These are phyloP conservation scores for Collichthys lucidus DNA, from an alignment of 2,113 vertebrate species.

Conservation along the genomic window DNA sequence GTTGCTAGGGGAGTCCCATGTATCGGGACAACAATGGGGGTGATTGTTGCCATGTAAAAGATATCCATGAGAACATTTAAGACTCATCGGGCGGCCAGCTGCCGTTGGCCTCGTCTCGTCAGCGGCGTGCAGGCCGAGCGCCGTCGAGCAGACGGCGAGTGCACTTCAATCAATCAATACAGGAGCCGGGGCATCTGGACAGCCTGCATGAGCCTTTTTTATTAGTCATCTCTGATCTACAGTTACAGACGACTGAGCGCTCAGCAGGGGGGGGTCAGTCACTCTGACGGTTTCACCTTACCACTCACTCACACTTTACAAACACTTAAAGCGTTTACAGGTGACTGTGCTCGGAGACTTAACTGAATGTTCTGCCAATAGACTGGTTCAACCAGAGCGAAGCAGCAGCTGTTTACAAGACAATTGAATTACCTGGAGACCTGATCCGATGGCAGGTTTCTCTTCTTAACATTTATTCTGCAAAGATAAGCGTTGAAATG, in stretches of 20 bases:
- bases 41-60: conserved; percentile 75
- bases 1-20: conserved; percentile 57
- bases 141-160: conserved; percentile 47
- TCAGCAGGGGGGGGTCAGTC: conserved; percentile 8
- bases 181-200: conserved; percentile 56
- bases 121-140: background rate
- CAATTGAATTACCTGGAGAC: background rate
- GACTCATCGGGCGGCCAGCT: conserved; percentile 54
- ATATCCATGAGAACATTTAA: conserved; percentile 73
- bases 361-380: conserved; percentile 5
- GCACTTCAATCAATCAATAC: conserved; percentile 20
- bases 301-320: conserved; percentile 18
- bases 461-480: background rate
- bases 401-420: background rate
- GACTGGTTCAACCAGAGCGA: background rate
- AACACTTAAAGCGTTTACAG: background rate
- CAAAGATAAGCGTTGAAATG: background rate
- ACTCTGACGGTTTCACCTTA: conserved; percentile 51
- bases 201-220: conserved; percentile 27
- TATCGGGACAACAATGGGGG: conserved; percentile 58
- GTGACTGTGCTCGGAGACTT: conserved; percentile 13
- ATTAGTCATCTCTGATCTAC: conserved; percentile 22
- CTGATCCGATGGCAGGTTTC: background rate
- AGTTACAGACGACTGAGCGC: conserved; percentile 47
- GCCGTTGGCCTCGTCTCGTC: conserved; percentile 37